Conservation (phyloP, 2,113 vertebrate species). For the Albula glossodonta region DNA sequence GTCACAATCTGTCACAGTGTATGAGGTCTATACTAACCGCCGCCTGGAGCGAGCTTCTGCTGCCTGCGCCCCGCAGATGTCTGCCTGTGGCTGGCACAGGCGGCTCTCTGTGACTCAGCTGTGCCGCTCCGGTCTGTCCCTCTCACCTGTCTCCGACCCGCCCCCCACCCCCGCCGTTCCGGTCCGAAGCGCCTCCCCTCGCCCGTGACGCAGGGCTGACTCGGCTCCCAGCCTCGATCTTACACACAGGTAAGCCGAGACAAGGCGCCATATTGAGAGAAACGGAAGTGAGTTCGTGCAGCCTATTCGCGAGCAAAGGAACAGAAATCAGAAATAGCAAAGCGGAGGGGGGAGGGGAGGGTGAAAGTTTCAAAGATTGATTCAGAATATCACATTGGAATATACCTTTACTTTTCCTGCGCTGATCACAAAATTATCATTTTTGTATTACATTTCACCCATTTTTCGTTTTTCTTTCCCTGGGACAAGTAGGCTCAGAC, state of each 20-base stretch:
- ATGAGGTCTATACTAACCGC: no score
- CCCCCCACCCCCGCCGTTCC: no score
- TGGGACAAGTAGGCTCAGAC: not conserved
- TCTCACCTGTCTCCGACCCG: not conserved
- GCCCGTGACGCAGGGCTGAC: constrained; percentile 26
- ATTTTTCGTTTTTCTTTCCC: not conserved
- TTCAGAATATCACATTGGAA: no score
- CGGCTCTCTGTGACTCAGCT: no score
- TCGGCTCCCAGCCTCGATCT: constrained; percentile 18
- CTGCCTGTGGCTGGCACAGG: no score
- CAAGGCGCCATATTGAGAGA: constrained; percentile 45
- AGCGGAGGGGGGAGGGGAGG: not conserved
- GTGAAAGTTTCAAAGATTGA: not conserved
- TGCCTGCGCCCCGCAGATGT: no score
- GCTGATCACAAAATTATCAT: no score
- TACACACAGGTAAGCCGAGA: constrained; percentile 44
- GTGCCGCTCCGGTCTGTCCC: no score
- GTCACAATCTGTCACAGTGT: no score
- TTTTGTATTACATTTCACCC: no score
- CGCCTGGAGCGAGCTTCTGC: no score
- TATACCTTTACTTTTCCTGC: no score
- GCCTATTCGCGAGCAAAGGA: not conserved
- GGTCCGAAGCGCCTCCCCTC: constrained; percentile 6
- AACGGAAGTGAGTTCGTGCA: constrained; percentile 42
- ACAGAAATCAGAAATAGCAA: not conserved